Evolutionary conservation across 2,797 vertebrate genomes (phyloP).

Genomic region (Muraenolepis orangiensis): DNA sequence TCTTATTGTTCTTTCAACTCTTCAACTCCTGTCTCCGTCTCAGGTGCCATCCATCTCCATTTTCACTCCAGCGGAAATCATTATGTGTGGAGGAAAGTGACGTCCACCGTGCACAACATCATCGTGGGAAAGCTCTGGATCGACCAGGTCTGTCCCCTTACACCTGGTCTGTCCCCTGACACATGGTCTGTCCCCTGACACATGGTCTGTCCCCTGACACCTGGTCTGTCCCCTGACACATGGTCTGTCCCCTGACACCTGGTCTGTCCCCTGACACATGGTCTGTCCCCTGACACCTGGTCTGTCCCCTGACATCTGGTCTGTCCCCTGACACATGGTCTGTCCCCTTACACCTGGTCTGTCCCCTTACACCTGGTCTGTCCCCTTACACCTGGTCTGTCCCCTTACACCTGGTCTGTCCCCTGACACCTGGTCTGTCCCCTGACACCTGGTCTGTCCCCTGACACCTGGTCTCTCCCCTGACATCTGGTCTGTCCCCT

Average conservation of each 20-base stretch:
- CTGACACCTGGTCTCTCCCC: too few species aligned
- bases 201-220: slow-evolving; percentile 38
- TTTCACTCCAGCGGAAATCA: slow-evolving; percentile 93
- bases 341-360: too few species aligned
- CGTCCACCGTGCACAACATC: slow-evolving; percentile 99
- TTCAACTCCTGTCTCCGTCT: not conserved
- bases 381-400: too few species aligned
- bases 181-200: not conserved
- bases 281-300: too few species aligned
- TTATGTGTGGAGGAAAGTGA: slow-evolving; percentile 97
- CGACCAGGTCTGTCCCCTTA: slow-evolving; percentile 83
- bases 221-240: too few species aligned
- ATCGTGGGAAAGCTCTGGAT: slow-evolving; percentile 99
- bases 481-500: too few species aligned
- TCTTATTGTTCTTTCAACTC: not conserved
- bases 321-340: slow-evolving; percentile 35
- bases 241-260: not conserved
- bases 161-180: too few species aligned
- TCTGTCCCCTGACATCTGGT: not conserved
- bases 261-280: slow-evolving; percentile 35
- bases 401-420: slow-evolving; percentile 1
- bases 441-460: slow-evolving; percentile 33
- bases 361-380: not conserved
- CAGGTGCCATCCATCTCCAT: slow-evolving; percentile 93
- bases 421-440: too few species aligned